Percentiles rank a stretch among this genome's conserved stretches.
Conservation (phyloP, 1,140 invertebrate genomes). For the Heliconius congener region DNA sequence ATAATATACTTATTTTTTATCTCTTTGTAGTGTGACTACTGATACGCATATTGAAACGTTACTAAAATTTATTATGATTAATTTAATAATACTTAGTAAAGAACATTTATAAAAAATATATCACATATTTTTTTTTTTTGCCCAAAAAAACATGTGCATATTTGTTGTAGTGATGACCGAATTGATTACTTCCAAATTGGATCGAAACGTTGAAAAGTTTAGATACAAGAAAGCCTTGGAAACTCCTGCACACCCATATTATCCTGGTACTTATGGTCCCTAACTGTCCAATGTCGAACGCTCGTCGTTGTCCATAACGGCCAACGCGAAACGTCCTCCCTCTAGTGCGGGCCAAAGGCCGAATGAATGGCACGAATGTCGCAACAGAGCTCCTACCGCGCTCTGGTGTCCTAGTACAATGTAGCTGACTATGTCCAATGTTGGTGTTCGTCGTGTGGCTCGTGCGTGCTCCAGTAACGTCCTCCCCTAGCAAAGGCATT, state of each 20-base stretch:
- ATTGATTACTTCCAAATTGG: neutral
- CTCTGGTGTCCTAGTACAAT: constrained; percentile 25
- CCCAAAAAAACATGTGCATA: no score
- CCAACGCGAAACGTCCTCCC: constrained; percentile 21
- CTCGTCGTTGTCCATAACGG: neutral
- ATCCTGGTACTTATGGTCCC: constrained; percentile 32
- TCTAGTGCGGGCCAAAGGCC: constrained; percentile 21
- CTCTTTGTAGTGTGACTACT: no score
- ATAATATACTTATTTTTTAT: no score
- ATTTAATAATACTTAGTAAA: no score
- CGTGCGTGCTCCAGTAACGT: neutral
- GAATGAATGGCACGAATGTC: constrained; percentile 17
- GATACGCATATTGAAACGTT: no score
- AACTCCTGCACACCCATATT: neutral
- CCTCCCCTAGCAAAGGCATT: constrained; percentile 17
- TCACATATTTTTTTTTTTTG: no score
- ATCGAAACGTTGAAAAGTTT: neutral
- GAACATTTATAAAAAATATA: no score
- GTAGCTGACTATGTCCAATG: constrained; percentile 19
- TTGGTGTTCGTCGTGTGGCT: constrained; percentile 13
- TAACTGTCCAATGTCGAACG: constrained; percentile 27
- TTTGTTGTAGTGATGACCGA: no score
- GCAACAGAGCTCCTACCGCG: neutral
- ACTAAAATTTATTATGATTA: no score
- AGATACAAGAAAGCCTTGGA: neutral